Evolutionary conservation across 2,888 invertebrate species (phyloP).

Genomic region (Rosalia funebris): DNA sequence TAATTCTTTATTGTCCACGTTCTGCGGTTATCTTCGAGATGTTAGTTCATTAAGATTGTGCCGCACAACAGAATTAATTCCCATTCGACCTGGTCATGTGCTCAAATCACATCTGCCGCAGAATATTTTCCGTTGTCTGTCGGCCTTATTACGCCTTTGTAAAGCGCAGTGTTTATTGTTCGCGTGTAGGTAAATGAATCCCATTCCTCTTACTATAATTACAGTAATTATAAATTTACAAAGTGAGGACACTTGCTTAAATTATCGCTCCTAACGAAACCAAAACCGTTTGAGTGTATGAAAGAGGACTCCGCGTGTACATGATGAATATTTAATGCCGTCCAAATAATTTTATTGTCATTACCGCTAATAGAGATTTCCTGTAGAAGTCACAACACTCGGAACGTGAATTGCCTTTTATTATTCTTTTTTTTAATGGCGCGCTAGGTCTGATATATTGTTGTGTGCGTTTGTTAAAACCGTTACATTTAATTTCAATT

Average conservation of each 20-base stretch:
- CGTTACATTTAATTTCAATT: too few relatives aligned
- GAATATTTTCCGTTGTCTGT: background rate
- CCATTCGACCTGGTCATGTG: background rate
- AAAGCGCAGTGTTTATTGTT: slow-evolving; percentile 8
- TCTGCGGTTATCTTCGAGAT: background rate
- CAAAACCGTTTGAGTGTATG: slow-evolving; percentile 11
- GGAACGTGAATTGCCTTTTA: slow-evolving; percentile 6
- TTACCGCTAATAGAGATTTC: slow-evolving; percentile 40
- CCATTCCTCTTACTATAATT: slow-evolving; percentile 6
- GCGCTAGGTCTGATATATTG: slow-evolving; percentile 2
- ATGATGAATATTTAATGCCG: slow-evolving; percentile 41
- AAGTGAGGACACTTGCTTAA: slow-evolving; percentile 10
- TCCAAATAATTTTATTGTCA: slow-evolving; percentile 42
- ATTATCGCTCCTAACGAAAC: slow-evolving; percentile 2
- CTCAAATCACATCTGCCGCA: background rate
- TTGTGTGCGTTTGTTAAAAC: too few relatives aligned
- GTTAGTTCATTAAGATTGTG: background rate
- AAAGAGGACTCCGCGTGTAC: slow-evolving; percentile 22
- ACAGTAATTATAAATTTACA: slow-evolving; percentile 24
- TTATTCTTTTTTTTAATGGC: background rate
- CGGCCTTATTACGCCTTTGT: background rate
- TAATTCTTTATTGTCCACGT: background rate
- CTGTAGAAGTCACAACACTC: slow-evolving; percentile 25
- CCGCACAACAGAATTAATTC: background rate
- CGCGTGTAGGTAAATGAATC: slow-evolving; percentile 8